Percentiles rank a stretch among this genome's conserved stretches.
These are phyloP conservation scores for Montipora capitata DNA, from an alignment of 92 coral and sea anemone species.

Conservation along the genomic window DNA sequence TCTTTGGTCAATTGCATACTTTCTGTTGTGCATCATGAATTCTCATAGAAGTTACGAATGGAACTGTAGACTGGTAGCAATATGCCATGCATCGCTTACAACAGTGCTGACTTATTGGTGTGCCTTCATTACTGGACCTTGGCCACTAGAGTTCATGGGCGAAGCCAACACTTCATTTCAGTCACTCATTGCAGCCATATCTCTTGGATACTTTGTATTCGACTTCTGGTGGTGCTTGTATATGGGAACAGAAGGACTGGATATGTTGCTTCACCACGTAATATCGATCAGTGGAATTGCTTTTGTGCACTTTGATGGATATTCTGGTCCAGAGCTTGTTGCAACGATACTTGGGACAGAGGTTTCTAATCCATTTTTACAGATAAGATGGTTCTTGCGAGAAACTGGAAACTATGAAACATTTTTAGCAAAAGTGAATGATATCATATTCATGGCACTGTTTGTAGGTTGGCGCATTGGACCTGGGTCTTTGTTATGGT, in stretches of 20 bases:
- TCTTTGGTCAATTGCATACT: conserved; percentile 83
- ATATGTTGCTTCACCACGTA: conserved; percentile 90
- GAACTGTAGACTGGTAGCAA: conserved; percentile 92
- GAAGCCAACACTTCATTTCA: conserved; percentile 86
- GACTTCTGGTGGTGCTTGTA: conserved; percentile 93
- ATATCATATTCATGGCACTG: conserved; percentile 83
- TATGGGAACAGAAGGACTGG: conserved; percentile 94
- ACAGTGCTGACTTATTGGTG: conserved; percentile 80
- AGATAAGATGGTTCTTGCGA: conserved; percentile 95
- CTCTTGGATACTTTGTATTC: conserved; percentile 92
- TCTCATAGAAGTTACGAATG: conserved; percentile 80
- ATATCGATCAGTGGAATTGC: conserved; percentile 78
- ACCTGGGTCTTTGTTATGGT: conserved; percentile 84
- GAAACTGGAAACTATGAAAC: conserved; percentile 86
- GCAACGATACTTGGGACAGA: conserved; percentile 97
- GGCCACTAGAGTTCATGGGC: conserved; percentile 95
- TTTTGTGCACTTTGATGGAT: conserved; percentile 68
- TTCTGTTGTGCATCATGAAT: conserved; percentile 78
- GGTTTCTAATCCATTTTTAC: conserved; percentile 94
- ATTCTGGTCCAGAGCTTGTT: conserved; percentile 90
- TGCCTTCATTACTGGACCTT: conserved; percentile 91
- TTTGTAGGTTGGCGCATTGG: conserved; percentile 91
- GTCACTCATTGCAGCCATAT: conserved; percentile 76
- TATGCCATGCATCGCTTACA: conserved; percentile 83
- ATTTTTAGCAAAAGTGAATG: conserved; percentile 86